Percentiles rank a stretch among this genome's conserved stretches.
These are phyloP conservation scores for Amphipyra berbera DNA, from an alignment of 2,888 invertebrate genomes.

Conservation along the genomic window DNA sequence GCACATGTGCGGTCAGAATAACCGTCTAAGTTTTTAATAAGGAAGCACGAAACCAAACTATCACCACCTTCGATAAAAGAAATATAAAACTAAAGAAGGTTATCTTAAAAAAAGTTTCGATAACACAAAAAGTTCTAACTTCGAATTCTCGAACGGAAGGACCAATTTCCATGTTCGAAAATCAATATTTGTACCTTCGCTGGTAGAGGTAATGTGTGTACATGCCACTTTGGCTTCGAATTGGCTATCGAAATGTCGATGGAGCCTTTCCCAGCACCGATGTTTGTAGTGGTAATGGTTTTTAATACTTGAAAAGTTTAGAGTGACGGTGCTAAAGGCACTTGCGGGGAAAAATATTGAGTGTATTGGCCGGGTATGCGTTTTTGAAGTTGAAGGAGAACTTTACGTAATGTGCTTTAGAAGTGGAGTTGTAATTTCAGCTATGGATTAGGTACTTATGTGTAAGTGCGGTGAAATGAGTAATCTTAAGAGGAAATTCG, in stretches of 20 bases:
- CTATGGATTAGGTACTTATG: too few relatives aligned
- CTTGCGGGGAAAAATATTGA: conserved; percentile 33
- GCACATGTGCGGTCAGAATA: too few relatives aligned
- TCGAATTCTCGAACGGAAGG: conserved; percentile 23
- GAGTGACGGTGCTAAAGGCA: conserved; percentile 30
- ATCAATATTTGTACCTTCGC: conserved; percentile 52
- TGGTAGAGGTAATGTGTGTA: conserved; percentile 74
- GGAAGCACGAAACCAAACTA: background rate
- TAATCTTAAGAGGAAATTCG: too few relatives aligned
- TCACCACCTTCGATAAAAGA: background rate
- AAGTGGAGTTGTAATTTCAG: too few relatives aligned
- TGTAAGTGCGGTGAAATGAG: too few relatives aligned
- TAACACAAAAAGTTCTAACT: conserved; percentile 17
- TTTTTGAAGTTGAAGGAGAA: background rate
- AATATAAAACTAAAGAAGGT: conserved; percentile 1
- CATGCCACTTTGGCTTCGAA: conserved; percentile 64
- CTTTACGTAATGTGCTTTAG: background rate
- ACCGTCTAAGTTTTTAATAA: background rate
- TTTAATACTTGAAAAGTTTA: conserved; percentile 59
- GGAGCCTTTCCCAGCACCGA: conserved; percentile 50
- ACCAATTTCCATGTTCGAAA: conserved; percentile 49
- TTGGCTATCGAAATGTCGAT: conserved; percentile 71
- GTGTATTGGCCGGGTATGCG: conserved; percentile 8
- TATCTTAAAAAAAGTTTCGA: conserved; percentile 12
- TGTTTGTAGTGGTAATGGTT: conserved; percentile 66